Conservation (phyloP, 2,113 vertebrate genomes). For the Zeus faber region DNA sequence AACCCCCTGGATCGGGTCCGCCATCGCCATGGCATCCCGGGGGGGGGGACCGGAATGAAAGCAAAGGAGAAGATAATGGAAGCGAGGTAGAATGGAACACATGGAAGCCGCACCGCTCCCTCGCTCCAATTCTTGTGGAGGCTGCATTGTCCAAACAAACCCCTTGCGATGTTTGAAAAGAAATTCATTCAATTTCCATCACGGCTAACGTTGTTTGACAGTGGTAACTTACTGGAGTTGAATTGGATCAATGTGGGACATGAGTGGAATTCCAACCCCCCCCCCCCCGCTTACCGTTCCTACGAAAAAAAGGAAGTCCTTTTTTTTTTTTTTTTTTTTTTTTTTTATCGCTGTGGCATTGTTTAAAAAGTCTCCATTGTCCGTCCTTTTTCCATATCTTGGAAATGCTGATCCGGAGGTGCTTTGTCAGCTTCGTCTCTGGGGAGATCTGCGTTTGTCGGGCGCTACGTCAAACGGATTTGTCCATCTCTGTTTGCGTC, state of each 20-base stretch:
- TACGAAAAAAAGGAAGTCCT: too few relatives aligned
- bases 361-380: slow-evolving; percentile 23
- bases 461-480: slow-evolving; percentile 41
- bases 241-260: slow-evolving; percentile 26
- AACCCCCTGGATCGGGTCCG: too few relatives aligned
- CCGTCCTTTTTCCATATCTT: slow-evolving; percentile 23
- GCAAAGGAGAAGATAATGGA: not conserved
- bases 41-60: not conserved
- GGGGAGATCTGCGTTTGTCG: slow-evolving; percentile 44
- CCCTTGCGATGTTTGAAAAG: slow-evolving; percentile 36
- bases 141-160: slow-evolving; percentile 37
- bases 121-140: slow-evolving; percentile 29
- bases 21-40: too few relatives aligned
- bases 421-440: slow-evolving; percentile 21
- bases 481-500: not conserved
- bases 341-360: slow-evolving; percentile 10
- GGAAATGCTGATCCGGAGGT: slow-evolving; percentile 34
- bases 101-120: too few relatives aligned
- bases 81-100: not conserved
- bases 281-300: slow-evolving; percentile 19
- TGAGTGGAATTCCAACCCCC: slow-evolving; percentile 25
- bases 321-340: slow-evolving; percentile 21
- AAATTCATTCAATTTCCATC: slow-evolving; percentile 29
- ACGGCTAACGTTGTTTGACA: slow-evolving; percentile 52
- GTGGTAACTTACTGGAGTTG: slow-evolving; percentile 18